Base-by-base conservation (phyloP, 1,140 invertebrate species). In the Eumeta japonica region DNA sequence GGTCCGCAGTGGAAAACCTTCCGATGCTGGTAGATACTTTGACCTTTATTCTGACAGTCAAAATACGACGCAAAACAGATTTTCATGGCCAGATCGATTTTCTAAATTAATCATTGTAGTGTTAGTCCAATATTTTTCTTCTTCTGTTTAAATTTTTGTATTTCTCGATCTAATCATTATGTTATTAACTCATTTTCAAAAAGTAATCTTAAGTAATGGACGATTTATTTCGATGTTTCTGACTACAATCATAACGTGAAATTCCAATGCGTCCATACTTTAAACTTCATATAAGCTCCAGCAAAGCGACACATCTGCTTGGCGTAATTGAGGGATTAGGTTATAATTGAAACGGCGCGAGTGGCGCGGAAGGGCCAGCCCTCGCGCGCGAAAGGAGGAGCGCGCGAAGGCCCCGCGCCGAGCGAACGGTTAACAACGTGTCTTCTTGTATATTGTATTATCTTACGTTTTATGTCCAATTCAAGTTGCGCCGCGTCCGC, bases 381-480 rank as follows among this genome's bases (percentile, higher is more conserved):
- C 19, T 12, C 16, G 28, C 12, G 29, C 29, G 59, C 14, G 49
- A 67, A 37, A 35, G 60, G 57, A 64, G 19, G 35, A 4, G 48
- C 10, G 29, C 43, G 41, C 50, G 56, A 54, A 42, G 52, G 49
- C 39, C 50, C 53, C 55, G 41, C 58, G 50, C 55, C 55, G 53
- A 62, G 53, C 42, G 56, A 56, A 73, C 68, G 62, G 64, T 68
- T 73, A 71, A 73, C 68, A 73, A 63, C 66, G 68, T 71, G 62
- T 70, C 65, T 70, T 65, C 64, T 71, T 73, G 68, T 73, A 70
- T 71, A 71, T 68, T 72, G 62, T 68, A 68, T 68, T 68, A 70
- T 67, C 68, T 67, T 67, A 70, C 65, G 57, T 70, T 70, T 68
- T 68, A 70, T 73, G 60, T 59, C 58, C 63, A 65, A 72, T 72